phyloP scores from a whole-genome alignment of 1,140 invertebrate species.

The Zaprionus africanus region DNA sequence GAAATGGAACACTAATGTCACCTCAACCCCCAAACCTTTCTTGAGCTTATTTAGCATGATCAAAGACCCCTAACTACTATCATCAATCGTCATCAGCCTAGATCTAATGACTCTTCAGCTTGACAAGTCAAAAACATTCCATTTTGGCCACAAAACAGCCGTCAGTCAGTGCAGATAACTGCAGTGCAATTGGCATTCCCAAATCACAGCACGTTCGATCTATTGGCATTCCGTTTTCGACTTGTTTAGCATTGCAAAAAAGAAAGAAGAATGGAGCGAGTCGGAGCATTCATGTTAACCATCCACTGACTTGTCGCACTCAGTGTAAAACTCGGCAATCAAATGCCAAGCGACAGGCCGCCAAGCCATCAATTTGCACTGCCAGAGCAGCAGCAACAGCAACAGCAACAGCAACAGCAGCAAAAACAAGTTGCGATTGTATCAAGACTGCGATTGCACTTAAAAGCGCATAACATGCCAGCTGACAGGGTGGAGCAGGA shows the following conservation, averaged over 20 bases:
- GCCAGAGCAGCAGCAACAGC: constrained; percentile 18
- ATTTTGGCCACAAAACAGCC: constrained; percentile 4
- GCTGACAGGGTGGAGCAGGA: neutral
- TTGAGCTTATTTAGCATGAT: neutral
- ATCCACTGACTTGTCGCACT: constrained; percentile 47
- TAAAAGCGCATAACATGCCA: constrained; percentile 47
- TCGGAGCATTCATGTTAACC: constrained; percentile 14
- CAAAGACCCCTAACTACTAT: neutral
- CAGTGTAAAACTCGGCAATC: constrained; percentile 49
- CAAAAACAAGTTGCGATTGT: constrained; percentile 12
- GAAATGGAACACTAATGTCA: neutral
- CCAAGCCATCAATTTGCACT: constrained; percentile 74
- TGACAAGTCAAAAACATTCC: constrained; percentile 21
- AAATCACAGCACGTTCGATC: constrained; percentile 25
- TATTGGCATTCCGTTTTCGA: constrained; percentile 23
- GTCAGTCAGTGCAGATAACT: constrained; percentile 10
- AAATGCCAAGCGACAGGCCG: constrained; percentile 58
- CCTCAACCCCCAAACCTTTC: neutral
- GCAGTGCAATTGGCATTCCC: constrained; percentile 29
- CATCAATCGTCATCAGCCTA: neutral
- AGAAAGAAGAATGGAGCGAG: constrained; percentile 6
- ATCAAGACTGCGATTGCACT: constrained; percentile 37
- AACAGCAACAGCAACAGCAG: constrained; percentile 41
- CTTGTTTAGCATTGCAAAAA: constrained; percentile 43
- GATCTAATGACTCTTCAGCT: neutral